Evolutionary conservation across 2,113 vertebrate species (phyloP).

Genomic region (Mormoops blainvillei): DNA sequence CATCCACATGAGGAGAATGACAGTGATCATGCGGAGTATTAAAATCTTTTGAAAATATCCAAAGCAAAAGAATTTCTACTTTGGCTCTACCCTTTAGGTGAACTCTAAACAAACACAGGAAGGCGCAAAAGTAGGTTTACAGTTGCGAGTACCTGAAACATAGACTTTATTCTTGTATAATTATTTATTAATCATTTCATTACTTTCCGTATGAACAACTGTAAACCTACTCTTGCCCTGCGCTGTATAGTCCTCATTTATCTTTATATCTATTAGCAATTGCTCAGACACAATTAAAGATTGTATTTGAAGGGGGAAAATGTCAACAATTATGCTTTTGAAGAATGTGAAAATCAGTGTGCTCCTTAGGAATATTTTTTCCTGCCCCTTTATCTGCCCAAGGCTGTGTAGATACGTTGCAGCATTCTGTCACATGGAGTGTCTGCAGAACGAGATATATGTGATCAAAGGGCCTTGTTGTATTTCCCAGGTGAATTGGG

Average conservation of each 20-base stretch:
- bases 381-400: background rate
- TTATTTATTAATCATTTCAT: background rate
- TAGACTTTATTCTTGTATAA: background rate
- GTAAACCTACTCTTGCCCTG: background rate
- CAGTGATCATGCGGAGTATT: background rate
- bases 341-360: background rate
- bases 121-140: background rate
- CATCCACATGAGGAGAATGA: conserved; percentile 24
- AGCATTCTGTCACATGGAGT: background rate
- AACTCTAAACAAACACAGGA: background rate
- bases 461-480: background rate
- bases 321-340: background rate
- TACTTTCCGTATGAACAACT: background rate
- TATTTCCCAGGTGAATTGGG: background rate
- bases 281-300: conserved; percentile 47
- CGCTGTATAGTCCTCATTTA: background rate
- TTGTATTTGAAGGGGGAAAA: background rate
- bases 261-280: conserved; percentile 39
- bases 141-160: background rate
- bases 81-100: background rate
- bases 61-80: background rate
- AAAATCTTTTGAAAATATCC: conserved; percentile 24
- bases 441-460: background rate
- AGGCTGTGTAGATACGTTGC: background rate
- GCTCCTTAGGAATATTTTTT: background rate